Conservation (phyloP, 2,113 vertebrate genomes). For the Oenanthe melanoleuca region DNA sequence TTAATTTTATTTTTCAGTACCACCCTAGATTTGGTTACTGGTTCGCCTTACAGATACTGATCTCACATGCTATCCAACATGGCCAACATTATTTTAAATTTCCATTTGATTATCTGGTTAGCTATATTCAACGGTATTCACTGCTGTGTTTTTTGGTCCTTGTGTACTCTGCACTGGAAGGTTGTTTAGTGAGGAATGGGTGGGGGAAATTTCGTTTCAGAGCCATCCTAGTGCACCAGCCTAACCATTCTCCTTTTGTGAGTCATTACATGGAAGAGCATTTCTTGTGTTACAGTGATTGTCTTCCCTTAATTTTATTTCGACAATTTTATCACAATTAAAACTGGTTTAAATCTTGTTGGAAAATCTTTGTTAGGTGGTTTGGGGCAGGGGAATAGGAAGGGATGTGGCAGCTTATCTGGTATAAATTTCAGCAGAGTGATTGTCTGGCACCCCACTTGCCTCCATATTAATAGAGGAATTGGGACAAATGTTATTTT, state of each 20-base stretch:
- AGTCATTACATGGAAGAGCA: neutral
- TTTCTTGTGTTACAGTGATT: neutral
- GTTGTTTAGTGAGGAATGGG: neutral
- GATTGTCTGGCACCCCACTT: neutral
- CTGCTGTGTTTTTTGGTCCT: neutral
- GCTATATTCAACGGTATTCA: neutral
- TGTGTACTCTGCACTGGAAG: neutral
- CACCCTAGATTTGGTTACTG: neutral
- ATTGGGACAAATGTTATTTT: neutral
- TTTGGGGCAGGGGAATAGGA: neutral
- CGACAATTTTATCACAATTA: neutral
- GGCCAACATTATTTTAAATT: neutral
- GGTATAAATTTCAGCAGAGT: neutral
- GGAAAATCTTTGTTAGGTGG: neutral
- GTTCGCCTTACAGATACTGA: neutral
- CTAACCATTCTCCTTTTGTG: neutral
- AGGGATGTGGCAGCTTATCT: neutral
- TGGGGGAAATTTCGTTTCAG: neutral
- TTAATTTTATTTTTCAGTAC: neutral
- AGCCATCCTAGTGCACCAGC: neutral
- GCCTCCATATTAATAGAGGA: neutral
- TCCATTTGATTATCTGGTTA: neutral
- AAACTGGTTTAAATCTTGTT: neutral
- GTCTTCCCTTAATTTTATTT: neutral
- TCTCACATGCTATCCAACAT: neutral